These are phyloP conservation scores for Mormyrus proboscirostris DNA, from an alignment of 2,797 vertebrate species.

Conservation along the genomic window DNA sequence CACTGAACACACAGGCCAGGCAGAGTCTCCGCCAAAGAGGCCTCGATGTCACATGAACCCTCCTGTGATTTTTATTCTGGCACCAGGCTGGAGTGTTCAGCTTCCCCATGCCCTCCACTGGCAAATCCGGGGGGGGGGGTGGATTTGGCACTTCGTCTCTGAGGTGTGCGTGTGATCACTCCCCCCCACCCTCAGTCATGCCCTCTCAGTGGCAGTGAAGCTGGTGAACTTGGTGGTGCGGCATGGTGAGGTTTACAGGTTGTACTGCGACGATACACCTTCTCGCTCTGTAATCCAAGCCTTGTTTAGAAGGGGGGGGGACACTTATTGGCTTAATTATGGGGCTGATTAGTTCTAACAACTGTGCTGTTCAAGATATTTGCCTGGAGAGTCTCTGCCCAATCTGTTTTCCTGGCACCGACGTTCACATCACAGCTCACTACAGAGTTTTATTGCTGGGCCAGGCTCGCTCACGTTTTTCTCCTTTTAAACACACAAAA, in stretches of 20 bases:
- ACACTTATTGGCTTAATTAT: background rate
- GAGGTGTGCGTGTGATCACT: slow-evolving; percentile 28
- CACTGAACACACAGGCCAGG: background rate
- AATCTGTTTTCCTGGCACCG: slow-evolving; percentile 7
- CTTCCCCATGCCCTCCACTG: background rate
- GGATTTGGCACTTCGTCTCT: slow-evolving; percentile 39
- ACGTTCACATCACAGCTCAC: slow-evolving; percentile 24
- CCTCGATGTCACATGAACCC: background rate
- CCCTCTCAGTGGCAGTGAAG: slow-evolving; percentile 18
- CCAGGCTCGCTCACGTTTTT: slow-evolving; percentile 11
- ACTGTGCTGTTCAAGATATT: background rate
- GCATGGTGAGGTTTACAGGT: slow-evolving; percentile 13
- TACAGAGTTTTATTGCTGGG: slow-evolving; percentile 44
- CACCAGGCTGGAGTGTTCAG: background rate
- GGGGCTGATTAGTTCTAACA: slow-evolving; percentile 7
- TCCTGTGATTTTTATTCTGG: background rate
- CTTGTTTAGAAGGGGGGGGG: background rate
- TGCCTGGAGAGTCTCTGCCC: background rate
- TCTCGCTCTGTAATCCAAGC: slow-evolving; percentile 26
- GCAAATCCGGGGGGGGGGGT: background rate
- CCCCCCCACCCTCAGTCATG: background rate
- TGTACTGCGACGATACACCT: slow-evolving; percentile 40
- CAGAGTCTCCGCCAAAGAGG: background rate
- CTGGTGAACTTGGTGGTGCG: background rate
- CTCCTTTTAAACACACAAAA: slow-evolving; percentile 37